Base-by-base conservation (phyloP, 2,888 invertebrate genomes). In the Candidula unifasciata region DNA sequence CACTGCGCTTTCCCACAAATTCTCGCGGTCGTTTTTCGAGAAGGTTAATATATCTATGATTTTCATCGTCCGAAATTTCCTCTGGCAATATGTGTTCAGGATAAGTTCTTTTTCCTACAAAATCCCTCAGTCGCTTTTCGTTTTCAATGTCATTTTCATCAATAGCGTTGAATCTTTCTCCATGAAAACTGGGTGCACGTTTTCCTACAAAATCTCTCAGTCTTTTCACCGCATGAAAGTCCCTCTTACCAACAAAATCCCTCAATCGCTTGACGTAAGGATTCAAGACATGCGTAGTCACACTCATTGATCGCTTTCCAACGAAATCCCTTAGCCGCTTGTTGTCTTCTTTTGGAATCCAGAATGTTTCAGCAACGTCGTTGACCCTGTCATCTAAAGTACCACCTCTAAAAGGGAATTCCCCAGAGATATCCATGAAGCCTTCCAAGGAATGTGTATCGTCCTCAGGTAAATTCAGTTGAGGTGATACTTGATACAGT, bases 301-400 rank as follows among this genome's bases (percentile, higher is more conserved):
- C 6, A 16, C 21, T n/a, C 24, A n/a, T 60, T 60, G 60, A 44
- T 73, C 73, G 37, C 52, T 87, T 87, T n/a, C 87, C 87, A 27
- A 87, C 80, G 54, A 87, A 87, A 24, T 86, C 86, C 21, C 87
- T 54, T 0, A 87, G 78, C 24, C 87, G 82, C 44, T 87, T 87
- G 71, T 71, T 71, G 5, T 44, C 27, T 54, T 27, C 30, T 16
- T 21, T 0, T 2, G 44, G 21, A 52, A 27, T 74, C 74, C 52
- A 44, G 3, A 30, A 2, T 27, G n/a, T 2, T 5, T 74, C 74
- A 27, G 18, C 10, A 3, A 27, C 52, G 27, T 27, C 33, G 24
- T 24, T 60, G 16, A 8, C 24, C 24, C 24, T 24, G 10, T 18
- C 33, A 27, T 60, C 44, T 6, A n/a, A 8, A 44, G 37, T 44